A percentile compares a stretch with the other conserved stretches of the same genome.
These are phyloP conservation scores for Camponotus vicinus DNA, from an alignment of 1,140 invertebrate genomes.

Conservation along the genomic window DNA sequence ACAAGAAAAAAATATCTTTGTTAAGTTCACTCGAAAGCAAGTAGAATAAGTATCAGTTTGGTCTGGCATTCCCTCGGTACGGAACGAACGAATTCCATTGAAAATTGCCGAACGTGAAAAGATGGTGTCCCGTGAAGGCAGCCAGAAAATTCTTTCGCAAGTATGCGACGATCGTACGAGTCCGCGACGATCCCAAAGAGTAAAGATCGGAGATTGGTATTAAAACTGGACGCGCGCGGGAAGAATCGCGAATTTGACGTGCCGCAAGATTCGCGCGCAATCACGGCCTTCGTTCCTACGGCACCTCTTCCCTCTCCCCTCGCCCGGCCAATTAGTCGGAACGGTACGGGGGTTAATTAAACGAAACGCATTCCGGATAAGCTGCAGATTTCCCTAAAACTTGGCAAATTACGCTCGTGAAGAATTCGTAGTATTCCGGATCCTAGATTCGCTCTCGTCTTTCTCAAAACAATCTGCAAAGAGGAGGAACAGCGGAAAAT, in stretches of 20 bases:
- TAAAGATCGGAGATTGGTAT: slow-evolving; percentile 37
- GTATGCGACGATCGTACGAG: slow-evolving; percentile 56
- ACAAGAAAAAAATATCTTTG: slow-evolving; percentile 10
- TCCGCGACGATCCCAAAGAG: background rate
- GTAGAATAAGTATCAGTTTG: slow-evolving; percentile 36
- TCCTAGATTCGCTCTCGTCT: background rate
- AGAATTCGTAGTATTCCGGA: slow-evolving; percentile 37
- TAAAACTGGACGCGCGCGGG: slow-evolving; percentile 18
- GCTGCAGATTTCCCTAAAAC: slow-evolving; percentile 37
- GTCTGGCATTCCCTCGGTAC: background rate
- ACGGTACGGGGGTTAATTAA: slow-evolving; percentile 62
- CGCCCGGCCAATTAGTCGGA: slow-evolving; percentile 33
- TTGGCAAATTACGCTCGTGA: slow-evolving; percentile 36
- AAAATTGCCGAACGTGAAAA: slow-evolving; percentile 67
- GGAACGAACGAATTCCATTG: slow-evolving; percentile 57
- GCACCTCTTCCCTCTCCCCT: background rate
- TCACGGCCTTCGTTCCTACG: background rate
- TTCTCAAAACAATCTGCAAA: slow-evolving; percentile 21
- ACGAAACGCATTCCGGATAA: slow-evolving; percentile 64
- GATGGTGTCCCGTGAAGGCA: slow-evolving; percentile 30
- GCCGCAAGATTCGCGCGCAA: slow-evolving; percentile 10
- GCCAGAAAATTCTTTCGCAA: slow-evolving; percentile 67
- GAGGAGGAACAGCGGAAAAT: background rate
- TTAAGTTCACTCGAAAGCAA: slow-evolving; percentile 4
- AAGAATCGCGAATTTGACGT: slow-evolving; percentile 41